Base-by-base conservation (phyloP, 2,113 vertebrate species). In the Thunnus thynnus region DNA sequence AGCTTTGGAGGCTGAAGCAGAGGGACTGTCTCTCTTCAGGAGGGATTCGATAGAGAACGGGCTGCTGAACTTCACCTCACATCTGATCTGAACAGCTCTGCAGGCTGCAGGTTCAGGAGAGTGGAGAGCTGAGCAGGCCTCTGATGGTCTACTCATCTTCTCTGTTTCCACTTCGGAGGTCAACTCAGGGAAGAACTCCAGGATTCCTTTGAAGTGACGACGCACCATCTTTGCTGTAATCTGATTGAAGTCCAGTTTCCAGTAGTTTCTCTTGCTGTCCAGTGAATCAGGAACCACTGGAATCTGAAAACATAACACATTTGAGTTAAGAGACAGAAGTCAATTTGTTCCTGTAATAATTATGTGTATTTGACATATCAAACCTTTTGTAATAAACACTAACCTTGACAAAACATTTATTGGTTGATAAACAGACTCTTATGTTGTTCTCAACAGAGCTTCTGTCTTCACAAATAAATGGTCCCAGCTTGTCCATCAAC, bases 21-120 rank as follows among this genome's bases (percentile, higher is more conserved):
- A 25, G 48, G 70, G 36, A 0, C 54, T 0, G 36, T 91, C 89
- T 65, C 85, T 92, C 76, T 89, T 74, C 81, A 95, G 74, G 17
- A 95, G 63, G 8, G 94, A 93, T 5, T 95, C 94, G 2, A 95
- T 92, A 14, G 93, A 94, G 86, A 95, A 95, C 3, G 93, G 78
- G 18, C 94, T 51, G 57, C 52, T 91, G 76, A 95, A 94, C 82
- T 90, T 95, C 22, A 67, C 63, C 9, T 83, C 72, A 32, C 55
- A 41, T 52, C 27, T 79, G 20, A 81, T 64, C 48, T 67, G 60
- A n/a, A 36, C 50, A 0, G 36, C 57, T 13, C 44, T 44, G 74
- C 22, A 46, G 56, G 48, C 65, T 0, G 65, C 60, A 22, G 88
- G 52, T 3, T 65, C 47, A n/a, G 78, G 61, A 2, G 67, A 32